Evolutionary conservation across 92 coral and sea anemone genomes (phyloP).

Genomic region (Epizoanthus stellaris): DNA sequence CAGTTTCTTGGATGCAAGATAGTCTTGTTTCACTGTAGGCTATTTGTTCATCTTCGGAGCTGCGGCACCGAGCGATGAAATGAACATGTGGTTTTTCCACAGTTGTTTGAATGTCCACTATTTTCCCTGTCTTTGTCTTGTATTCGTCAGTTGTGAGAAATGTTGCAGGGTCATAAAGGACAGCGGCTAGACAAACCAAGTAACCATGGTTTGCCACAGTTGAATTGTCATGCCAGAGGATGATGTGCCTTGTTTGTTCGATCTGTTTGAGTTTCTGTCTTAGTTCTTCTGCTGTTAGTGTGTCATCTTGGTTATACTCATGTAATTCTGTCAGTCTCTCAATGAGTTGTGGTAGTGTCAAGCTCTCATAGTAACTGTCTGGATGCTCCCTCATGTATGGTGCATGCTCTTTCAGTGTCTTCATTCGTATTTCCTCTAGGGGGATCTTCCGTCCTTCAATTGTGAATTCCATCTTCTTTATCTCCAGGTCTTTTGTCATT

Average conservation of each 20-base stretch:
- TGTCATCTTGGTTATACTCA: conserved; percentile 28
- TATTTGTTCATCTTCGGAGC: conserved; percentile 51
- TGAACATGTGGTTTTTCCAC: conserved; percentile 57
- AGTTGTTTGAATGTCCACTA: conserved; percentile 32
- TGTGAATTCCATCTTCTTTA: conserved; percentile 37
- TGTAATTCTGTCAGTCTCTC: conserved; percentile 11
- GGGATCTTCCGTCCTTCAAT: conserved; percentile 48
- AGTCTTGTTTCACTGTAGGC: conserved; percentile 53
- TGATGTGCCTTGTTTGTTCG: conserved; percentile 31
- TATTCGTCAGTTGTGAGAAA: conserved; percentile 35
- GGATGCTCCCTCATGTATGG: conserved; percentile 18
- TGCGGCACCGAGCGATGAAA: conserved; percentile 48
- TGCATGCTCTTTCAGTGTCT: conserved; percentile 21
- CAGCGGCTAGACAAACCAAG: conserved; percentile 35
- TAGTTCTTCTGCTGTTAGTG: not conserved
- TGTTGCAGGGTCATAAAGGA: conserved; percentile 32
- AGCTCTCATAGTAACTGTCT: conserved; percentile 2
- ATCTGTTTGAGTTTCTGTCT: conserved; percentile 22
- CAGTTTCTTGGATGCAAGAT: conserved; percentile 22
- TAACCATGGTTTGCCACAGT: conserved; percentile 53
- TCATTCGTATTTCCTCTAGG: conserved; percentile 11
- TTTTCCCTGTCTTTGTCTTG: conserved; percentile 37
- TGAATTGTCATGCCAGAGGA: conserved; percentile 56
- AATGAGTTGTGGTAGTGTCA: not conserved
- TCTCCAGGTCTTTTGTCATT: conserved; percentile 52